Evolutionary conservation across 2,797 vertebrate species (phyloP).

Genomic region (Anniella stebbinsi): DNA sequence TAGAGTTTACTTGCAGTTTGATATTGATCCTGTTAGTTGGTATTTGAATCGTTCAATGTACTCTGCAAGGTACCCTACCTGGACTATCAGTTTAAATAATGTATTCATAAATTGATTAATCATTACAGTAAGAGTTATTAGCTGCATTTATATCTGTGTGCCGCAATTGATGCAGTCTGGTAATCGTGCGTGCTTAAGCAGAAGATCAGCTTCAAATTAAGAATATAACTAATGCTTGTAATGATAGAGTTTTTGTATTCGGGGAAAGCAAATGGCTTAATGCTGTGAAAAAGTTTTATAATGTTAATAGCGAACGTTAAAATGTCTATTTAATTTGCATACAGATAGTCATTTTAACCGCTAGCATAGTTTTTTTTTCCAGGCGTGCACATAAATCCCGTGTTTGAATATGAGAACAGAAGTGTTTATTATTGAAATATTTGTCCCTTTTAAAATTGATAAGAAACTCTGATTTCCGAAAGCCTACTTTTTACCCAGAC

Average conservation of each 20-base stretch:
- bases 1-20: constrained; percentile 90
- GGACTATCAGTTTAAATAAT: constrained; percentile 97
- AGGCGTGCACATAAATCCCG: background rate
- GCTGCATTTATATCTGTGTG: constrained; percentile 88
- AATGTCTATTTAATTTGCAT: constrained; percentile 49
- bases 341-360: constrained; percentile 46
- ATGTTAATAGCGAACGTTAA: constrained; percentile 42
- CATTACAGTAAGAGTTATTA: constrained; percentile 96
- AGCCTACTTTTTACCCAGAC: background rate
- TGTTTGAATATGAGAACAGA: background rate
- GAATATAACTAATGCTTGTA: constrained; percentile 51
- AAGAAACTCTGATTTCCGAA: background rate
- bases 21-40: constrained; percentile 91
- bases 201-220: constrained; percentile 73
- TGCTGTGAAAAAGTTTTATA: constrained; percentile 44
- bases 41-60: constrained; percentile 92
- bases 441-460: background rate
- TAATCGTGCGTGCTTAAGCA: constrained; percentile 79
- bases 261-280: constrained; percentile 39
- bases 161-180: constrained; percentile 77
- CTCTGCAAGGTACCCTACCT: constrained; percentile 92
- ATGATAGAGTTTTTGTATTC: constrained; percentile 52
- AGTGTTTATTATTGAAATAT: background rate
- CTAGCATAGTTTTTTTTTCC: constrained; percentile 13
- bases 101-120: constrained; percentile 98